Percentiles rank a stretch among this genome's conserved stretches.
phyloP scores from a whole-genome alignment of 2,888 invertebrate genomes.

The Himalopsyche kuldschensis region DNA sequence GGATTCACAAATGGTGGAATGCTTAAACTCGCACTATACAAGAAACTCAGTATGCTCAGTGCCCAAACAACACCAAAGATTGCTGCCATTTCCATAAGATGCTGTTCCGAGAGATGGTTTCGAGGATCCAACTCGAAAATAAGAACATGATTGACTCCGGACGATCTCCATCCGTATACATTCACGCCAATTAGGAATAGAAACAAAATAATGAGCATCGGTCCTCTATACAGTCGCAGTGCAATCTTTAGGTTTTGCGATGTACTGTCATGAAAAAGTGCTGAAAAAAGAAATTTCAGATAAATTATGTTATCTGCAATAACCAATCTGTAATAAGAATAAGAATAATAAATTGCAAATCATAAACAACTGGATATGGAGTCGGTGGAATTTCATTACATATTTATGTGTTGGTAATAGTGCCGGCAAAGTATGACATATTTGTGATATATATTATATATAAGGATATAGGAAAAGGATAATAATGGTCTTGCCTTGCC shows the following conservation, averaged over 20 bases:
- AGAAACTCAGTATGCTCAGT: slow-evolving; percentile 81
- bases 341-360: too few relatives aligned
- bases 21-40: slow-evolving; percentile 76
- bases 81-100: slow-evolving; percentile 91
- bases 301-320: neutral
- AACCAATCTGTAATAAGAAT: too few relatives aligned
- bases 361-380: too few relatives aligned
- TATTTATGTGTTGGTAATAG: neutral
- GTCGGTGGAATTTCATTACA: too few relatives aligned
- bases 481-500: neutral
- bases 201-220: slow-evolving; percentile 88
- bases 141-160: slow-evolving; percentile 96
- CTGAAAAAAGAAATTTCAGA: slow-evolving; percentile 52
- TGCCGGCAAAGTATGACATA: neutral
- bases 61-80: slow-evolving; percentile 96
- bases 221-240: slow-evolving; percentile 90
- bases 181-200: slow-evolving; percentile 94
- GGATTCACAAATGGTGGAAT: slow-evolving; percentile 95
- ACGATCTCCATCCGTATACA: slow-evolving; percentile 95
- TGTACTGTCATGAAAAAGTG: slow-evolving; percentile 72
- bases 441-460: too few relatives aligned
- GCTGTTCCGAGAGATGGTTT: slow-evolving; percentile 91
- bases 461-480: neutral
- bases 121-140: slow-evolving; percentile 97
- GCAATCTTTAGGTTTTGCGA: slow-evolving; percentile 81